These are phyloP conservation scores for Amblyjoppa proteus DNA, from an alignment of 2,888 invertebrate genomes.

Conservation along the genomic window DNA sequence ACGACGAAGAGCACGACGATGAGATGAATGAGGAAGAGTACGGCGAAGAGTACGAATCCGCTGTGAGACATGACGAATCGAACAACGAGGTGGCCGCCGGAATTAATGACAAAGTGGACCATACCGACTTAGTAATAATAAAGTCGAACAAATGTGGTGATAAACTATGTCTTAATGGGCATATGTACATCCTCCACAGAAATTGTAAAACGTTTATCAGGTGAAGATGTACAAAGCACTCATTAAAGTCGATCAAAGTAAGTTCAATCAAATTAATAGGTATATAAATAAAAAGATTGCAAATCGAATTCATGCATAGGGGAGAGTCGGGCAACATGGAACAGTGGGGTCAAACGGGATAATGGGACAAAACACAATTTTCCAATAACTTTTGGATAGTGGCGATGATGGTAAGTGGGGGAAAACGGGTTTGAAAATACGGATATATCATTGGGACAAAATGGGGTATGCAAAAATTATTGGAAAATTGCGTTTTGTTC, in stretches of 20 bases:
- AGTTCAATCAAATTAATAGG: neutral
- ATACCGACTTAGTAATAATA: neutral
- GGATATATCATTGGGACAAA: no score
- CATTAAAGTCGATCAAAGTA: neutral
- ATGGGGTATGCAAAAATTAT: no score
- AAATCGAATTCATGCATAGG: neutral
- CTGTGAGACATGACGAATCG: neutral
- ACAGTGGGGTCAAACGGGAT: no score
- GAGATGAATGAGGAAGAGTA: neutral
- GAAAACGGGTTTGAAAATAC: no score
- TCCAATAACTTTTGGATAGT: no score
- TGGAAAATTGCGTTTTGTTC: no score
- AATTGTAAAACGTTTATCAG: neutral
- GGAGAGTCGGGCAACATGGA: no score
- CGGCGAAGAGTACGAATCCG: neutral
- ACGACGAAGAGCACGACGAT: neutral
- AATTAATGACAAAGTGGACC: neutral
- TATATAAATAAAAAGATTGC: neutral
- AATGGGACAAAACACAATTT: no score
- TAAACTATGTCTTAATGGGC: neutral
- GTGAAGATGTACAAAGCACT: conserved; percentile 3
- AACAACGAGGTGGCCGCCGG: neutral
- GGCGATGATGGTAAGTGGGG: no score
- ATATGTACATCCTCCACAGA: neutral
- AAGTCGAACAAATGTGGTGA: neutral